Conservation (phyloP, 2,888 invertebrate genomes). For the Synanthedon myopaeformis region DNA sequence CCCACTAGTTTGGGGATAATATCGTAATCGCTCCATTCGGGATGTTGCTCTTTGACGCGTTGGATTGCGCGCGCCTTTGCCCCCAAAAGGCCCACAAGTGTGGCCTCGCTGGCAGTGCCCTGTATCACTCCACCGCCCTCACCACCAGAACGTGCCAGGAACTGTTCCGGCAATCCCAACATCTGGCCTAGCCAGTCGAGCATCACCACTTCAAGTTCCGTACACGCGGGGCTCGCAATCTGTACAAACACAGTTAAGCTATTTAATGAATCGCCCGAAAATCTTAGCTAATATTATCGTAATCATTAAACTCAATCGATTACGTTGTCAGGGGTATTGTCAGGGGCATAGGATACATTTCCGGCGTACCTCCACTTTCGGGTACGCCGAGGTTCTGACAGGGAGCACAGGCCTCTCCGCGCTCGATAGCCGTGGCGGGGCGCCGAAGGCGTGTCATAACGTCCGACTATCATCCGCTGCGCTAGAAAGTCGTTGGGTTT, state of each 20-base stretch:
- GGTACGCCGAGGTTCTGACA: too few relatives aligned
- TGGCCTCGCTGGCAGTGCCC: constrained; percentile 96
- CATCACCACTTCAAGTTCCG: constrained; percentile 95
- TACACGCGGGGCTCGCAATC: constrained; percentile 96
- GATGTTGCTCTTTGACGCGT: constrained; percentile 76
- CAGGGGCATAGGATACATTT: too few relatives aligned
- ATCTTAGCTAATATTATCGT: too few relatives aligned
- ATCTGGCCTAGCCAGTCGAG: constrained; percentile 96
- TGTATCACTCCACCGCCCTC: constrained; percentile 92
- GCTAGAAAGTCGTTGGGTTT: too few relatives aligned
- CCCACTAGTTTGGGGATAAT: constrained; percentile 85
- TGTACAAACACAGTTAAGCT: constrained; percentile 28
- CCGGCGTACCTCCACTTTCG: too few relatives aligned
- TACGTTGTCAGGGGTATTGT: too few relatives aligned
- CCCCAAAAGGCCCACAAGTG: constrained; percentile 90
- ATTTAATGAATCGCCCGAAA: too few relatives aligned
- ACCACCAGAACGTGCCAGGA: constrained; percentile 85
- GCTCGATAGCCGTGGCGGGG: too few relatives aligned
- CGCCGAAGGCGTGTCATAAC: too few relatives aligned
- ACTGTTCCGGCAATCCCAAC: constrained; percentile 86
- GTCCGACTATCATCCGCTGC: too few relatives aligned
- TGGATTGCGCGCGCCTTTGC: constrained; percentile 83
- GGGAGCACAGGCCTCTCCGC: too few relatives aligned
- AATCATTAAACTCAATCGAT: too few relatives aligned
- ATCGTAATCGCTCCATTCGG: constrained; percentile 79